Evolutionary conservation across 2,888 invertebrate genomes (phyloP), one percentile per base, ranked within the genome.

Genomic region (Sturmia bella): DNA sequence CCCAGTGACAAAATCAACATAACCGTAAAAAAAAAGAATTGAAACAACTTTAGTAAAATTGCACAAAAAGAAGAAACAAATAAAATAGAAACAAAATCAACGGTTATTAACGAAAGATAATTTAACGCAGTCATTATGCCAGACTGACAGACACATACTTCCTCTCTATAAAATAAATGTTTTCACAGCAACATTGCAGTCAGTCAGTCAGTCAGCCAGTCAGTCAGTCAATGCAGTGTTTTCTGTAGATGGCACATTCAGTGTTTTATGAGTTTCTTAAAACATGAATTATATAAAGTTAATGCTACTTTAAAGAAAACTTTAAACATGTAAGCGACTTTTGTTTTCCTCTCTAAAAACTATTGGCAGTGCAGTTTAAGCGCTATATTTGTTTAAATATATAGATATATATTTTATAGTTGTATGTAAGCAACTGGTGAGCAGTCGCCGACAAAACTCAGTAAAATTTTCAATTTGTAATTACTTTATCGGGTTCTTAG

Each of bases 81-180:
- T n/a, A 19, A 45, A 37, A 48, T 24, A 24, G 15, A 63, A 56
- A 17, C n/a, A 39, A 43, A 37, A 45, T n/a, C n/a, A 41, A 63
- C 17, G 24, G 12, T 74, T 64, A 64, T 74, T 56, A 63, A 70
- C 41, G 39, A 64, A 77, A 57, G 56, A 59, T 59, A 70, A 70
- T 70, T 78, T 72, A 66, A 78, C 45, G 64, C 70, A 64, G 43
- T 64, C 52, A 41, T 61, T 63, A 39, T 77, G 70, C 37, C 59
- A 50, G 37, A 59, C 39, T 48, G 45, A 37, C 6, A 57, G 45
- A 54, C 63, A 54, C 48, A 50, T 56, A 64, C 48, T 48, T 64
- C 43, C 50, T 39, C 12, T 39, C 12, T 24, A 39, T 50, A 32
- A 3, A 27, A 64, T 37, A 64, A 74, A 54, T 57, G n/a, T 39